Base-by-base conservation (phyloP, 2,113 vertebrate species). In the Burhinus bistriatus region DNA sequence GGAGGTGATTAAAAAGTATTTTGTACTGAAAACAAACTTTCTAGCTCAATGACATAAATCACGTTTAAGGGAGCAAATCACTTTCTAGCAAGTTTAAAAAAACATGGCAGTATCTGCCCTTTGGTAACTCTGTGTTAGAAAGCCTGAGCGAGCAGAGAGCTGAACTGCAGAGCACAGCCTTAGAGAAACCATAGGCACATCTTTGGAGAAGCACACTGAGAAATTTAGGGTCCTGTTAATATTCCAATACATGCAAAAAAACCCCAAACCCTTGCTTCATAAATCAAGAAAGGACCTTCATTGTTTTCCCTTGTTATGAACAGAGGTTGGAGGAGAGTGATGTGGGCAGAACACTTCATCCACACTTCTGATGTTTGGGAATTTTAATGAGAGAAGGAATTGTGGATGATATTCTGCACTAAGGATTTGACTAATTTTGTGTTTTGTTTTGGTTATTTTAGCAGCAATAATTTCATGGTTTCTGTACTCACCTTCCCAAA, bases 1-100 rank as follows among this genome's bases (percentile, higher is more conserved):
- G 88, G 79, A 86, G 64, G 93, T 86, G 94, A 96, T 97, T 97
- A 95, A 93, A 91, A 95, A 90, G 84, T 87, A 81, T 91, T 96
- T 96, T 81, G 75, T 64, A 80, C 59, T 83, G 55, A 90, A 96
- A 92, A 55, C 71, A 96, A 96, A 93, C 71, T 83, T 95, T 81
- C 87, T 90, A 91, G 84, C 58, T 90, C 93, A 95, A 88, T 64
- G 64, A 91, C 72, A 93, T 47, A 51, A 83, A 77, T 90, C 83
- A 40, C 38, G 71, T 90, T 77, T 62, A 93, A 77, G 51, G 52
- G 69, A 90, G 21, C 23, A 95, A 95, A 81, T 73, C 27, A 11
- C 70, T 95, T 95, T 96, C 70, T 91, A 85, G 78, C 30, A 66
- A 91, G 82, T 89, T 90, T 44, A 14, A 75, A 73, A 92, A 94